These are phyloP conservation scores for Didymodactylos carnosus DNA, from an alignment of 2,888 invertebrate genomes.

Conservation along the genomic window DNA sequence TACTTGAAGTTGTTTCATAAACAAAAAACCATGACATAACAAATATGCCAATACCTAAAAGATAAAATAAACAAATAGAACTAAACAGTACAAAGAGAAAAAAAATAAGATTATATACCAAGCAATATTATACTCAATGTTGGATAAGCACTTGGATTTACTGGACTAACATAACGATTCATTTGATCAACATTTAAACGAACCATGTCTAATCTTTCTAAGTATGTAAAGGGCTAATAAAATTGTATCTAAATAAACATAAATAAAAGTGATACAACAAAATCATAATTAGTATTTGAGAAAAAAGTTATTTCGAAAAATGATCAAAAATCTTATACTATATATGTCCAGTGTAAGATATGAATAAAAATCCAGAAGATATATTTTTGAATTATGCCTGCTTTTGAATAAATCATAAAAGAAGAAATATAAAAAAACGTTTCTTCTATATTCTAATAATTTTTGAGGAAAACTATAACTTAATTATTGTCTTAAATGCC, in stretches of 20 bases:
- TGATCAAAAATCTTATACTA: too few relatives aligned
- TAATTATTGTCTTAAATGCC: too few relatives aligned
- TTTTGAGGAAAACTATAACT: too few relatives aligned
- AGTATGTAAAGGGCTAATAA: too few relatives aligned
- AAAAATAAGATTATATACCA: slow-evolving; percentile 39
- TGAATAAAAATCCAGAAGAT: too few relatives aligned
- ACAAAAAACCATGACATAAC: slow-evolving; percentile 99
- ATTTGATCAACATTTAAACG: slow-evolving; percentile 34
- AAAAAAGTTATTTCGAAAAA: neutral
- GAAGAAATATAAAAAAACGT: too few relatives aligned
- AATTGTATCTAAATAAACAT: neutral
- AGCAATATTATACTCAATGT: slow-evolving; percentile 70
- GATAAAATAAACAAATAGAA: too few relatives aligned
- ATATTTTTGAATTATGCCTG: too few relatives aligned
- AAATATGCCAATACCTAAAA: slow-evolving; percentile 67
- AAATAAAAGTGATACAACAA: neutral
- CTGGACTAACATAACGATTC: slow-evolving; percentile 75
- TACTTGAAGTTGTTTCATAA: slow-evolving; percentile 45
- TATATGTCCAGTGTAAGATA: too few relatives aligned
- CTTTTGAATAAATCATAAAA: too few relatives aligned
- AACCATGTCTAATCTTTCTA: neutral
- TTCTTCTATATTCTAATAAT: too few relatives aligned
- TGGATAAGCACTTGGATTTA: slow-evolving; percentile 83
- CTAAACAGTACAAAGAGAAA: too few relatives aligned
- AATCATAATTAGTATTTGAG: neutral